Evolutionary conservation across 2,888 invertebrate genomes (phyloP).

Genomic region (Drosophila sordidula): DNA sequence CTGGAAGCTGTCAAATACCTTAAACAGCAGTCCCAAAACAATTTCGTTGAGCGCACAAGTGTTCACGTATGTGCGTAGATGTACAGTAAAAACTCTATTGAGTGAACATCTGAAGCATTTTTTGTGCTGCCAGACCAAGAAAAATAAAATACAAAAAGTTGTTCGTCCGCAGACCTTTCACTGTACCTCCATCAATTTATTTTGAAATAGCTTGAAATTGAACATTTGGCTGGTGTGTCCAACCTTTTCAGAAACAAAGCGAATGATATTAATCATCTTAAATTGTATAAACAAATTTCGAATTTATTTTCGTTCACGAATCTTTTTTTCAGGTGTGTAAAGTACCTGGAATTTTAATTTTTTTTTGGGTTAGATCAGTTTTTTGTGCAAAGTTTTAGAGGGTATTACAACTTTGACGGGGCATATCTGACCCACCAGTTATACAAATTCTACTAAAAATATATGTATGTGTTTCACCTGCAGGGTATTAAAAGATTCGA

Average conservation of each 20-base stretch:
- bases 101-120: background rate
- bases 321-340: slow-evolving; percentile 2
- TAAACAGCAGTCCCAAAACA: slow-evolving; percentile 29
- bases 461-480: too few relatives aligned
- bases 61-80: background rate
- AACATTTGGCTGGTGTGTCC: slow-evolving; percentile 12
- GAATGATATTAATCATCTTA: slow-evolving; percentile 17
- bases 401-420: too few relatives aligned
- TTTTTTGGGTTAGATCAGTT: too few relatives aligned
- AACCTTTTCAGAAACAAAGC: slow-evolving; percentile 27
- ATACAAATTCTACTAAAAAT: too few relatives aligned
- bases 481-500: background rate
- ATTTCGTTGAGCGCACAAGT: slow-evolving; percentile 14
- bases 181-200: background rate
- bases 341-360: background rate
- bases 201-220: slow-evolving; percentile 12
- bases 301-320: background rate
- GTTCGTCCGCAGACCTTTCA: too few relatives aligned
- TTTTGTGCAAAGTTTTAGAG: too few relatives aligned
- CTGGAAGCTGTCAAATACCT: slow-evolving; percentile 39
- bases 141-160: too few relatives aligned
- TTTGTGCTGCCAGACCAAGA: too few relatives aligned
- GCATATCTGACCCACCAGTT: too few relatives aligned
- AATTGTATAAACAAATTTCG: slow-evolving; percentile 16
- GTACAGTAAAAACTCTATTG: too few relatives aligned